Base-by-base conservation (phyloP, 30 jellyfish, hydroid and myxozoan species). In the Aurelia sp. region DNA sequence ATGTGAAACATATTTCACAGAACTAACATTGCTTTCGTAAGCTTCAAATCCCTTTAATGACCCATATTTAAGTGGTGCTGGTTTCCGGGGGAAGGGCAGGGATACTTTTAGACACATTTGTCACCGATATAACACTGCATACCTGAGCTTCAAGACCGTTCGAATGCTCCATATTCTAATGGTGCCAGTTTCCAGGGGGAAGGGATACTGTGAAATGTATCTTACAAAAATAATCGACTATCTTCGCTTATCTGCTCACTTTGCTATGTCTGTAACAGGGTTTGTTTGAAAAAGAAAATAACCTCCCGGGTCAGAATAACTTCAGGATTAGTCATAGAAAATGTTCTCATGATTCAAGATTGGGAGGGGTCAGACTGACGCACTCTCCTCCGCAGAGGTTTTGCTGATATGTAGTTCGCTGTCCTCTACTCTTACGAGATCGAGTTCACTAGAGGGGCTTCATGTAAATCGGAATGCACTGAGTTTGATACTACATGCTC, bases 141-240 rank as follows among this genome's bases (percentile, higher is more conserved):
- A 37, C 4, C 50, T 37, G 50, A 37, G 50, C 50, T 78, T 78
- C 58, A 70, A 3, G 13, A 63, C 89, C 48, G 80, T 33, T 60
- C 18, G 63, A 78, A 78, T 62, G 40, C 89, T 80, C 89, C 89
- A 62, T 41, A 47, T 58, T 69, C 40, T 61, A 37, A 37, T 3
- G 9, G 50, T 7, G 10, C 50, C 10, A 37, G 10, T 37, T 37
- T 37, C 50, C 50, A 7, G 50, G 20, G 67, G 67, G 67, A 13
- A 13, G 67, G 67, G 67, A 15, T 17, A 58, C 23, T 13, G 6
- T 15, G 12, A 58, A 58, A 15, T 22, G 12, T 58, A 15, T 58
- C 12, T 15, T 15, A 1, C 5, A 58, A 6, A 15, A 58, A 15
- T 15, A 15, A 58, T 13, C 12, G 10, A 6, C 69, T 18, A 59